A percentile compares a stretch with the other conserved stretches of the same genome.
Evolutionary conservation across 2,888 invertebrate species (phyloP).

Genomic region (Abrostola triplasia): DNA sequence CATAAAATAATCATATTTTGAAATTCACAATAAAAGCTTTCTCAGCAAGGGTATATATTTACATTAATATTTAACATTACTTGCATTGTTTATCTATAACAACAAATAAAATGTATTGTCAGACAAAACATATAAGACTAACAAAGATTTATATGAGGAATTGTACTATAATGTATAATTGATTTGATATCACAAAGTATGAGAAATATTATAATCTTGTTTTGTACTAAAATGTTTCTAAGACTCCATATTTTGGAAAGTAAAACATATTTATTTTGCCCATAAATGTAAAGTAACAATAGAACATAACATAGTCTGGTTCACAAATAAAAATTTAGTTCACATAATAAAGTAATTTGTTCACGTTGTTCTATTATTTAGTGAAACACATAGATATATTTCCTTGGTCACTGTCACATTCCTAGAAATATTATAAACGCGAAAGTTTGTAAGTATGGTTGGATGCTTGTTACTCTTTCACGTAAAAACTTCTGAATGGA

Average conservation of each 20-base stretch:
- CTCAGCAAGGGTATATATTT: background rate
- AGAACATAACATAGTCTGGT: no score
- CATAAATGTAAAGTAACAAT: background rate
- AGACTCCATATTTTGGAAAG: background rate
- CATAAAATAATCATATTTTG: no score
- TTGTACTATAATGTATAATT: slow-evolving; percentile 17
- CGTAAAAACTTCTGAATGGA: no score
- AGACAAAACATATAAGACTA: slow-evolving; percentile 1
- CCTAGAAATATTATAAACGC: no score
- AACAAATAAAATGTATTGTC: background rate
- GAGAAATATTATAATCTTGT: slow-evolving; percentile 15
- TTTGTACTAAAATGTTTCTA: slow-evolving; percentile 19
- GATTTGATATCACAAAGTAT: slow-evolving; percentile 31
- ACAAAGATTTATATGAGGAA: slow-evolving; percentile 3
- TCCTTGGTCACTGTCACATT: background rate
- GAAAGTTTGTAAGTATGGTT: no score
- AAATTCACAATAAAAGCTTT: no score
- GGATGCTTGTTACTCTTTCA: no score
- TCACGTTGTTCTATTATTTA: slow-evolving; percentile 16
- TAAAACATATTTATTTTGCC: background rate
- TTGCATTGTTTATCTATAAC: slow-evolving; percentile 13
- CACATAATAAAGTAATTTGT: slow-evolving; percentile 7
- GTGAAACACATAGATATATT: background rate
- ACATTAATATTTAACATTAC: background rate
- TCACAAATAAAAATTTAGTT: background rate